Evolutionary conservation across 2,113 vertebrate genomes (phyloP).

Genomic region (Lasiurus cinereus): DNA sequence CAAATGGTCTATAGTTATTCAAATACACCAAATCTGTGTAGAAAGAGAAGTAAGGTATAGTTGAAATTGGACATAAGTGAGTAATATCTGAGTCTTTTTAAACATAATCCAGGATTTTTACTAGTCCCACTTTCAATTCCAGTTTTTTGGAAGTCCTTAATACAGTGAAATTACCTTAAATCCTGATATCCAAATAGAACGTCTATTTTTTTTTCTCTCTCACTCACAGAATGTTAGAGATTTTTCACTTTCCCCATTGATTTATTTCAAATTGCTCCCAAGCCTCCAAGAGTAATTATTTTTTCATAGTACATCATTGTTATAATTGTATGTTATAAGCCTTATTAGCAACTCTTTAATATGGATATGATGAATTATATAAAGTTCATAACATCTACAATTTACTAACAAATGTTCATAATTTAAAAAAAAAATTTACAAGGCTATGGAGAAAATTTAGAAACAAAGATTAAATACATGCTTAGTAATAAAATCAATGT

Average conservation of each 20-base stretch:
- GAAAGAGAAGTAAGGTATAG: background rate
- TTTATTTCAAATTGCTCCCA: constrained; percentile 49
- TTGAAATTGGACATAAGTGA: background rate
- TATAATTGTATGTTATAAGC: constrained; percentile 22
- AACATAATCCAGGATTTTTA: background rate
- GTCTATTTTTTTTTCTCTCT: background rate
- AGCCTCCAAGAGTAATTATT: background rate
- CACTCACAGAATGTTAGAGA: background rate
- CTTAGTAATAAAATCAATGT: background rate
- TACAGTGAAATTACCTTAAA: background rate
- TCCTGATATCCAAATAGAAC: background rate
- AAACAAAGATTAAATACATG: background rate
- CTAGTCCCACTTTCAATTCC: background rate
- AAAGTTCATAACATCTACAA: constrained; percentile 15
- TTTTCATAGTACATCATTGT: background rate
- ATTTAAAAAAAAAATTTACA: constrained; percentile 49
- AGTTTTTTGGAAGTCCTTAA: background rate
- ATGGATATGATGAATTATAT: background rate
- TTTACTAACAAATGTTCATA: constrained; percentile 36
- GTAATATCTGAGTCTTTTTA: background rate
- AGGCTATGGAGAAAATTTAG: background rate
- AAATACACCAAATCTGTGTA: background rate
- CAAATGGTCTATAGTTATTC: background rate
- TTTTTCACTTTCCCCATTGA: background rate
- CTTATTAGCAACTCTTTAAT: background rate